These are phyloP conservation scores for Apoderus coryli DNA, from an alignment of 2,888 invertebrate species.

Conservation along the genomic window DNA sequence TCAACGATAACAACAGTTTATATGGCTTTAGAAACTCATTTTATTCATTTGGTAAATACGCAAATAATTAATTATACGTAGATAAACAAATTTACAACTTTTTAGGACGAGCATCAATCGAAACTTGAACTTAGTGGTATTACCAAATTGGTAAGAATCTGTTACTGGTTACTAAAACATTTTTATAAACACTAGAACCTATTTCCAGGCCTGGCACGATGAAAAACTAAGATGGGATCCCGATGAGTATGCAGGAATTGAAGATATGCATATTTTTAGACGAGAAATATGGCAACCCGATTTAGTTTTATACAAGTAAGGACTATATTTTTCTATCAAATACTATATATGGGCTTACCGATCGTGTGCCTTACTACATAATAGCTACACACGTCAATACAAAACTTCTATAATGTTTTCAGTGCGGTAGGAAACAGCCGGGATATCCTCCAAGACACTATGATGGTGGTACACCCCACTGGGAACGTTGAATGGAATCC, in stretches of 20 bases:
- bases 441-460: conserved; percentile 23
- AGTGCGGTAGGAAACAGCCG: conserved; percentile 26
- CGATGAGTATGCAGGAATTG: conserved; percentile 38
- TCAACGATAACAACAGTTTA: conserved; percentile 21
- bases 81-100: conserved; percentile 9
- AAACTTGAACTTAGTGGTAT: conserved; percentile 28
- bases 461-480: conserved; percentile 22
- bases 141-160: conserved; percentile 32
- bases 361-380: too few species aligned
- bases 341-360: too few species aligned
- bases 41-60: conserved; percentile 24
- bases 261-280: conserved; percentile 34
- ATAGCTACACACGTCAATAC: too few species aligned
- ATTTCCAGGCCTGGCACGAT: conserved; percentile 52
- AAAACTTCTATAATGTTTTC: conserved; percentile 17
- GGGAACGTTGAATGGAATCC: conserved; percentile 30
- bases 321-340: too few species aligned
- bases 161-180: too few species aligned
- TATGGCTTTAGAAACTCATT: conserved; percentile 22
- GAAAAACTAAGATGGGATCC: conserved; percentile 46
- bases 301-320: conserved; percentile 34
- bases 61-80: conserved; percentile 1
- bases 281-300: conserved; percentile 47
- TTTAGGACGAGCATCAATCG: conserved; percentile 28
- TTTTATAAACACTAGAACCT: too few species aligned